Base-by-base conservation (phyloP, 2,888 invertebrate genomes). In the Temnothorax ravouxi region DNA sequence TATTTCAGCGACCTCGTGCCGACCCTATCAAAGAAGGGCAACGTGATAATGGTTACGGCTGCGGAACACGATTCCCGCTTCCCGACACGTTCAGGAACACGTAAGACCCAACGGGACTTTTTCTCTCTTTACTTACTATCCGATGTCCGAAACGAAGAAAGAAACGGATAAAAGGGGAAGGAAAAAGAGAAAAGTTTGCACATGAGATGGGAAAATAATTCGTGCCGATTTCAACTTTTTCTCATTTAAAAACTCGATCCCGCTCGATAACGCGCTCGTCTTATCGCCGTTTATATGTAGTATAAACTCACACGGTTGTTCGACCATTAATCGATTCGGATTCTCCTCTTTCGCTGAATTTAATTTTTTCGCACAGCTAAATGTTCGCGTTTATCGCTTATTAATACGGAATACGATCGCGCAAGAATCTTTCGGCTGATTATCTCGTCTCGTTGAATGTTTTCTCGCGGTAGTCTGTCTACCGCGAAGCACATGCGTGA, bases 21-120 rank as follows among this genome's bases (percentile, higher is more conserved):
- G 80, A 88, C 87, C 84, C 85, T 88, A 85, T 88, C 85, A 81
- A 87, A 87, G 85, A 85, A 83, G 87, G 84, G 81, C 87, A 84
- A 86, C 86, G 85, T 88, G 90, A 89, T 90, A 90, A 90, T 88
- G 87, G 88, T 89, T 89, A 90, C 86, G 89, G 85, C 85, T 86
- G 67, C 69, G 83, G 84, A 89, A 88, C 89, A 88, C 88, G 89
- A 90, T 89, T 88, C 85, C 85, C 71, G 41, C 61, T 75, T 79
- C 29, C 38, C 47, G 71, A 56, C 72, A 34, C 15, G 41, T 21
- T 47, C 76, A 9, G 69, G 67, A 64, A 34, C 25, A 79, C 77
- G 77, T 77, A 38, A 75, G 84, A 64, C 44, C 18, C 61, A 41
- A 81, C 41, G 25, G 62, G 5, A 59, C 29, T 52, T 69, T 74